Evolutionary conservation across 2,888 invertebrate species (phyloP), one percentile per base, ranked within the genome.

Genomic region (Drosophila colorata): DNA sequence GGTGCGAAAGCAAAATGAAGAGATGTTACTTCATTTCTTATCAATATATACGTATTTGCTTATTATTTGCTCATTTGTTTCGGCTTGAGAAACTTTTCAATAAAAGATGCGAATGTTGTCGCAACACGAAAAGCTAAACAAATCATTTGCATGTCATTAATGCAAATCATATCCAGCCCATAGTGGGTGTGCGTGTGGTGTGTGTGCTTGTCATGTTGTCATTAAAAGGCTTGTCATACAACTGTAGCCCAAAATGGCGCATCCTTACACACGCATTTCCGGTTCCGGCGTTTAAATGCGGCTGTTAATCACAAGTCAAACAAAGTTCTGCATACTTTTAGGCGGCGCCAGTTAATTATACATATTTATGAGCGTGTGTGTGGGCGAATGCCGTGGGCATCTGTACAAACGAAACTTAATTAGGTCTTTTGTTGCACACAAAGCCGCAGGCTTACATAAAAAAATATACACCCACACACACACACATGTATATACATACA

Each of bases 141-240:
- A 86, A 82, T 90, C 82, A 88, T 88, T 88, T 88, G 83, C 87
- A 88, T 90, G 73, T 74, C 86, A 88, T 88, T 87, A 89, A 89
- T 78, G 81, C 80, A 89, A 78, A 86, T 88, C 68, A 71, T 58
- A 61, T 23, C 1, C 25, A 25, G 9, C 28, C 28, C 35, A 7
- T 20, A 16, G 40, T 1, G 5, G 6, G 31, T 14, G 3, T 20
- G 28, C 11, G 23, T 5, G 13, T 18, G 8, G 28, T 46, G 38
- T 72, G 43, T 57, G 28, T 55, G 35, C 44, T 40, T 63, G 63
- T 63, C 38, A 41, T 78, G 58, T 67, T 56, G 59, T 74, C 79
- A 74, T 74, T 87, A 87, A 87, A 83, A 77, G 84, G 85, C 80
- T 87, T 83, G 80, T 72, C 81, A 84, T 49, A 58, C 61, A 47